phyloP scores from a whole-genome alignment of 2,113 vertebrate genomes.

The Galeopterus variegatus region DNA sequence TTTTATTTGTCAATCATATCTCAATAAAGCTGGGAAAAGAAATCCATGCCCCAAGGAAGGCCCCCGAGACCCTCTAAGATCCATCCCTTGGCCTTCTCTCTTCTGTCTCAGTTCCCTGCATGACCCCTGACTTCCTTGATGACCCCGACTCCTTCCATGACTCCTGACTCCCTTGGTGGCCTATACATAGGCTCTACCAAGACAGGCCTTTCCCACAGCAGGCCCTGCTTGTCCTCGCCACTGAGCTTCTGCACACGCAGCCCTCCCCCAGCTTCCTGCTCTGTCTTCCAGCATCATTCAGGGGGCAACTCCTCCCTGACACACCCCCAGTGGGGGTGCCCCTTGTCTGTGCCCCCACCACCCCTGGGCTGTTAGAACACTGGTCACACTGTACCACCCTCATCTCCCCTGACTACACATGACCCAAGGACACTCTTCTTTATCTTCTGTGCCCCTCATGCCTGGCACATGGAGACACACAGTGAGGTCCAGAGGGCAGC shows the following conservation, averaged over 20 bases:
- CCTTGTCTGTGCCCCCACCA: not conserved
- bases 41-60: not conserved
- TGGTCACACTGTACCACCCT: not conserved
- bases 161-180: not conserved
- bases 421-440: not conserved
- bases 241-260: not conserved
- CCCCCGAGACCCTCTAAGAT: not conserved
- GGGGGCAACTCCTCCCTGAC: not conserved
- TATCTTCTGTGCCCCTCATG: not conserved
- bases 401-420: rapidly evolving
- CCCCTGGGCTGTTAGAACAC: not conserved
- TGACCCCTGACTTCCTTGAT: not conserved
- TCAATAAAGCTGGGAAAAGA: not conserved
- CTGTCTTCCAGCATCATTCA: not conserved
- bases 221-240: not conserved
- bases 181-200: not conserved
- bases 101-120: not conserved
- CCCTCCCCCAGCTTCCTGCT: not conserved
- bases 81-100: too few relatives aligned
- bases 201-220: not conserved
- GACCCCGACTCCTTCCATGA: not conserved
- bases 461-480: not conserved
- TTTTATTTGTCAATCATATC: not conserved
- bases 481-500: not conserved
- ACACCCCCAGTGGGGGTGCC: rapidly evolving